Base-by-base conservation (phyloP, 2,888 invertebrate species). In the Monochamus alternatus region DNA sequence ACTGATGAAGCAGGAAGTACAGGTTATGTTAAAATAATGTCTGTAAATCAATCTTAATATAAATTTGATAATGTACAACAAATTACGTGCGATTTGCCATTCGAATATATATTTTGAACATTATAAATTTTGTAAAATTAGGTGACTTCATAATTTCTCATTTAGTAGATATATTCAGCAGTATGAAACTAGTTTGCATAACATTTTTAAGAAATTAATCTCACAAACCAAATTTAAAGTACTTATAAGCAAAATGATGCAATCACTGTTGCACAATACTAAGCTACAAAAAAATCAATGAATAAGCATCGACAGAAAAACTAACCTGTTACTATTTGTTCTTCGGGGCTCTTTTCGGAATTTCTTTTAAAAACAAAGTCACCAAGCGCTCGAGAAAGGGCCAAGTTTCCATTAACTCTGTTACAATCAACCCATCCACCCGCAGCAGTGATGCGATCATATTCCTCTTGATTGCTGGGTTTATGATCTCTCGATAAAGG, bases 401-500 rank as follows among this genome's bases (percentile, higher is more conserved):
- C 99, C 81, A 99, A 91, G 90, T 98, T 98, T 1, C 99, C 99
- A 89, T 99, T 99, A n/a, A 99, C 99, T 82, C 98, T 91, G 90
- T 98, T 98, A 83, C 96, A 95, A 88, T 98, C 97, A 1, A 99
- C 98, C 95, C 96, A 99, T 67, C 99, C 99, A 4, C 99, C 99
- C 51, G 98, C 99, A 1, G 96, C 96, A 51, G 92, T 93, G 83
- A 99, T 99, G 83, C 99, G 92, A 77, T 95, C 93, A 22, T 95
- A 92, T 89, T 99, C 99, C 59, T 92, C 91, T 14, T 76, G 75
- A 72, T 98, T 95, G 86, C 94, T 95, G 3, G 99, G 99, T 88
- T 99, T 99, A 89, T 99, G 99, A 89, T 99, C 99, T 84, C 93
- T 92, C 8, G 98, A 98, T 9, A 95, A 89, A 64, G 93, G 91